Base-by-base conservation (phyloP, 2,113 vertebrate species). In the Junco hyemalis region DNA sequence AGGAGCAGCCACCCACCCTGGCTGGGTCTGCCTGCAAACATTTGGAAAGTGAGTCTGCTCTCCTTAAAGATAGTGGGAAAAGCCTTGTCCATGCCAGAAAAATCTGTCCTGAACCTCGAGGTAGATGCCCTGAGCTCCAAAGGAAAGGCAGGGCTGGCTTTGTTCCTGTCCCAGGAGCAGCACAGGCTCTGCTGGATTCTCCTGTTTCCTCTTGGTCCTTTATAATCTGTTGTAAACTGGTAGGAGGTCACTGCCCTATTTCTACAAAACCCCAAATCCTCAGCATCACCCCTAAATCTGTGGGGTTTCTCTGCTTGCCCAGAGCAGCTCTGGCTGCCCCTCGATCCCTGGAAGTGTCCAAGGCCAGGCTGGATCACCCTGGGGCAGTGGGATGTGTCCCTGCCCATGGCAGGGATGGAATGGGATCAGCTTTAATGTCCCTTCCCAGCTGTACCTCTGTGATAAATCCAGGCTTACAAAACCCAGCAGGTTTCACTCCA, bases 181-280 rank as follows among this genome's bases (percentile, higher is more conserved):
- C 20, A 64, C 35, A 22, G 35, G 17, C 42, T 56, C 17, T 26
- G 8, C 36, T 7, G 42, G 3, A 33, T 59, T n/a, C 45, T 21
- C 47, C 15, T 3, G 0, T 29, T 29, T 29, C 28, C 38, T 38
- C 3, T 14, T 21, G 18, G 18, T 6, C 69, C 23, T 25, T 21
- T 31, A 7, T 3, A 11, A 65, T 69, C 20, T 56, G 31, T 36
- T 40, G 38, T 14, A 66, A 59, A 29, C 31, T 3, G 14, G 1
- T 8, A 33, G 31, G 36, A 78, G 26, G 7, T 7, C 36, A 5
- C 14, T 42, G 29, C 48, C 36, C 35, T 44, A 2, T 42, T 59
- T 35, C 21, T 35, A 12, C 40, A 77, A 31, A 40, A 2, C 0
- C 29, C 11, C 25, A 81, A 38, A 81, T 42, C 33, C 45, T 65